A percentile compares a stretch with the other conserved stretches of the same genome.
Conservation (phyloP, 2,797 vertebrate genomes). For the Sebastiscus tertius region DNA sequence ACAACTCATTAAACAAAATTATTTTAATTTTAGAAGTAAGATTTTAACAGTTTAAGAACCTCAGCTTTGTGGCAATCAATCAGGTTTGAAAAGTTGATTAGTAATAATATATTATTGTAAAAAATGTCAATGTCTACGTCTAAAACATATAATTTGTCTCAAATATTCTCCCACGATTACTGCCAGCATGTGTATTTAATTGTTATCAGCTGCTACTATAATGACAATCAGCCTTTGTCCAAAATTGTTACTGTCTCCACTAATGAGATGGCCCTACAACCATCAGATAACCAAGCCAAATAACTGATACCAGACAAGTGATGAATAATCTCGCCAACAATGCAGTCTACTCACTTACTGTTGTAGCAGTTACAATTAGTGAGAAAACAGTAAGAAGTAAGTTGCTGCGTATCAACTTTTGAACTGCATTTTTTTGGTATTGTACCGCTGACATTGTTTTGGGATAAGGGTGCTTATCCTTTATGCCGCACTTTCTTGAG, state of each 20-base stretch:
- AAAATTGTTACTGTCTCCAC: conserved; percentile 15
- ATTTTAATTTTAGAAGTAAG: not conserved
- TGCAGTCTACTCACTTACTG: not conserved
- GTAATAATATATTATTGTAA: not conserved
- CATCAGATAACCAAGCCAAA: conserved; percentile 29
- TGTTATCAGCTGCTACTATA: conserved; percentile 41
- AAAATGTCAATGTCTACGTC: not conserved
- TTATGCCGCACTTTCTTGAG: not conserved
- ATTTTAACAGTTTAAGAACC: not conserved
- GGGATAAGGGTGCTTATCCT: not conserved
- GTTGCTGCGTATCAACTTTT: not conserved
- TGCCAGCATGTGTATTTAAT: conserved; percentile 26
- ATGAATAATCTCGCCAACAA: conserved; percentile 19
- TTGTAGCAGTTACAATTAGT: not conserved
- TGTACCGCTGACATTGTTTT: not conserved
- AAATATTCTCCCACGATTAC: conserved; percentile 4
- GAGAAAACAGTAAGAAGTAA: not conserved
- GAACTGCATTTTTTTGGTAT: not conserved
- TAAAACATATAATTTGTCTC: too few species aligned
- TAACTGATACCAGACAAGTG: conserved; percentile 28
- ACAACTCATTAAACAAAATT: too few species aligned
- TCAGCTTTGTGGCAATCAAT: not conserved
- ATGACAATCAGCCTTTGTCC: conserved; percentile 45
- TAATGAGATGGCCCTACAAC: conserved; percentile 49
- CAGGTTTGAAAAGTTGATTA: not conserved